Conservation (phyloP, 1,140 invertebrate genomes). For the Drosophila lacertosa region DNA sequence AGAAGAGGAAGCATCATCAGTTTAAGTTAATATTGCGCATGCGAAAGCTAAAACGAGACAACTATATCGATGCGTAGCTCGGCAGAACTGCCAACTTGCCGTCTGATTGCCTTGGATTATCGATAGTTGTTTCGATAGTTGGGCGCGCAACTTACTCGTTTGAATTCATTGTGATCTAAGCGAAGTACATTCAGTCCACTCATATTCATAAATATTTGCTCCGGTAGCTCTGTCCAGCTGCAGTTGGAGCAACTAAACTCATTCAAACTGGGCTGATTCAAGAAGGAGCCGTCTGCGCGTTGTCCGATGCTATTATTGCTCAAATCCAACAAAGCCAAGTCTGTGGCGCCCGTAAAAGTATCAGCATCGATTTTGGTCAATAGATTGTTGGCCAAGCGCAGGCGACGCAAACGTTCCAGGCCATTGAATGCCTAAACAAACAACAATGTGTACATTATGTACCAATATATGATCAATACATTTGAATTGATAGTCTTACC, state of each 20-base stretch:
- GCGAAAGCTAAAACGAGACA: slow-evolving; percentile 50
- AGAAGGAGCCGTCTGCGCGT: slow-evolving; percentile 71
- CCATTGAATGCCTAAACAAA: slow-evolving; percentile 61
- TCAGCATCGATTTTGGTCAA: slow-evolving; percentile 85
- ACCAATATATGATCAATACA: not conserved
- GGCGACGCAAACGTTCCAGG: slow-evolving; percentile 54
- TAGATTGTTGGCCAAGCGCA: slow-evolving; percentile 85
- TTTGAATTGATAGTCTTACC: slow-evolving; percentile 34
- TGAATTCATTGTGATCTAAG: slow-evolving; percentile 84
- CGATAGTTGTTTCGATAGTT: slow-evolving; percentile 38
- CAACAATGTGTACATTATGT: not conserved
- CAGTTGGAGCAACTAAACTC: slow-evolving; percentile 77
- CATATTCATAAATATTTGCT: slow-evolving; percentile 84
- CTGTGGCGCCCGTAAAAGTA: slow-evolving; percentile 84
- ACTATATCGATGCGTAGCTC: slow-evolving; percentile 27
- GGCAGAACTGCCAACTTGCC: slow-evolving; percentile 36
- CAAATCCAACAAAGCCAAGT: slow-evolving; percentile 84
- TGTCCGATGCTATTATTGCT: slow-evolving; percentile 85
- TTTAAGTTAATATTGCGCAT: slow-evolving; percentile 11
- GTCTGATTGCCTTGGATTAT: slow-evolving; percentile 8
- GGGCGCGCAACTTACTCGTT: slow-evolving; percentile 67
- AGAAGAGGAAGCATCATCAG: slow-evolving; percentile 25
- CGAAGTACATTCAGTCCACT: slow-evolving; percentile 83
- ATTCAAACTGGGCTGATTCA: slow-evolving; percentile 68
- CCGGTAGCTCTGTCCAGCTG: slow-evolving; percentile 71